These are phyloP conservation scores for Pollenia griseotomentosa DNA, from an alignment of 2,888 invertebrate species.

Conservation along the genomic window DNA sequence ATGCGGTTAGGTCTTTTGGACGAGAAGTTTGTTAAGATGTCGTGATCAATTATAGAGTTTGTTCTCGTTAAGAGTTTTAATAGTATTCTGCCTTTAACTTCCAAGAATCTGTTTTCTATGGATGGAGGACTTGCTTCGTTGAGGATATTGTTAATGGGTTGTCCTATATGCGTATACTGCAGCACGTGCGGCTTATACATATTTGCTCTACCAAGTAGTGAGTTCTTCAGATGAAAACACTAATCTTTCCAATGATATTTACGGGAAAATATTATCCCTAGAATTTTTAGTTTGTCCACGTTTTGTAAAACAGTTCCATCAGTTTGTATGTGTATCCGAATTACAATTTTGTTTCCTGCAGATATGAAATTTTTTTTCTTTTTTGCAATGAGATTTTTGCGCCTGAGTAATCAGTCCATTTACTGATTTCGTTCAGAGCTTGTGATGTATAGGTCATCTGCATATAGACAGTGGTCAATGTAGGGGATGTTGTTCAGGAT, in stretches of 20 bases:
- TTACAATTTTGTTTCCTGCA: too few relatives aligned
- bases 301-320: too few relatives aligned
- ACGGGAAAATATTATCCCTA: not conserved
- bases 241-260: not conserved
- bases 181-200: not conserved
- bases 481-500: too few relatives aligned
- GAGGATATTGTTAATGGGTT: not conserved
- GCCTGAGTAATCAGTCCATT: too few relatives aligned
- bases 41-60: not conserved
- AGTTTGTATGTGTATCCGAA: not conserved
- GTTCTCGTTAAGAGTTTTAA: not conserved
- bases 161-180: not conserved
- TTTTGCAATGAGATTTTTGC: too few relatives aligned
- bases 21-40: not conserved
- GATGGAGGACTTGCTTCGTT: constrained; percentile 14
- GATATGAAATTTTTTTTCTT: too few relatives aligned
- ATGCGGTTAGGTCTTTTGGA: not conserved
- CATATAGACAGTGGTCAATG: too few relatives aligned
- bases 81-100: constrained; percentile 5
- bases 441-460: too few relatives aligned
- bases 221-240: too few relatives aligned
- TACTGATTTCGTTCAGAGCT: too few relatives aligned
- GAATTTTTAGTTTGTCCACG: not conserved
- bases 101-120: not conserved
- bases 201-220: constrained; percentile 4